Percentiles rank a stretch among this genome's conserved stretches.
Conservation (phyloP, 2,888 invertebrate genomes). For the Arge pagana region DNA sequence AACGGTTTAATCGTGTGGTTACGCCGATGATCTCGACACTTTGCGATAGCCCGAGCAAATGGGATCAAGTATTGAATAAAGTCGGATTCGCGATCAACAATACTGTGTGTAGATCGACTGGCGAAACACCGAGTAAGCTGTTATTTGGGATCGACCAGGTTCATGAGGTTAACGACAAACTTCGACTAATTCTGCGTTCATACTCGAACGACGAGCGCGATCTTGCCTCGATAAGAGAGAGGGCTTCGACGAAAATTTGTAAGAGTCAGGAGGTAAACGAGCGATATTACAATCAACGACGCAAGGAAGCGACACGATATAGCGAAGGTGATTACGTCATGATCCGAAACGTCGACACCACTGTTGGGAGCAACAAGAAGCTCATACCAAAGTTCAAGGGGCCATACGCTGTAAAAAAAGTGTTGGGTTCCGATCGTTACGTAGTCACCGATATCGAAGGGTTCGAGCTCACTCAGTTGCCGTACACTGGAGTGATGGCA, state of each 20-base stretch:
- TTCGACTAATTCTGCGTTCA: conserved; percentile 1
- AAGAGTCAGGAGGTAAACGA: conserved; percentile 17
- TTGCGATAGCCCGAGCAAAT: conserved; percentile 22
- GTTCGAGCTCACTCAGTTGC: conserved; percentile 23
- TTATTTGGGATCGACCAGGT: conserved; percentile 41
- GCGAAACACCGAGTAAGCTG: conserved; percentile 36
- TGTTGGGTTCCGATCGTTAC: conserved; percentile 29
- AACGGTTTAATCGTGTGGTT: conserved; percentile 34
- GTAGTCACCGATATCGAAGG: conserved; percentile 27
- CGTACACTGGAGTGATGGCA: conserved; percentile 23
- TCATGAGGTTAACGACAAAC: conserved; percentile 20
- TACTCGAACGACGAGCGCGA: conserved; percentile 13
- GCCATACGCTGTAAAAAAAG: conserved; percentile 29
- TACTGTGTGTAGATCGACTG: conserved; percentile 32
- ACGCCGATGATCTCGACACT: conserved; percentile 38
- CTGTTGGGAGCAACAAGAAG: conserved; percentile 20
- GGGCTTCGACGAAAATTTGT: background rate
- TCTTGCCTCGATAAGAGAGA: conserved; percentile 9
- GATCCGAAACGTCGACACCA: conserved; percentile 4
- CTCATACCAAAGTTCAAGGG: conserved; percentile 29
- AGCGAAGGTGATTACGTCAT: background rate
- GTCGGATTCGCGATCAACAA: conserved; percentile 28
- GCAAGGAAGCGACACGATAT: conserved; percentile 8
- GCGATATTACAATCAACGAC: conserved; percentile 18
- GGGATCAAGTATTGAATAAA: conserved; percentile 17